Evolutionary conservation across 2,888 invertebrate genomes (phyloP).

Genomic region (Leucophenga montana): DNA sequence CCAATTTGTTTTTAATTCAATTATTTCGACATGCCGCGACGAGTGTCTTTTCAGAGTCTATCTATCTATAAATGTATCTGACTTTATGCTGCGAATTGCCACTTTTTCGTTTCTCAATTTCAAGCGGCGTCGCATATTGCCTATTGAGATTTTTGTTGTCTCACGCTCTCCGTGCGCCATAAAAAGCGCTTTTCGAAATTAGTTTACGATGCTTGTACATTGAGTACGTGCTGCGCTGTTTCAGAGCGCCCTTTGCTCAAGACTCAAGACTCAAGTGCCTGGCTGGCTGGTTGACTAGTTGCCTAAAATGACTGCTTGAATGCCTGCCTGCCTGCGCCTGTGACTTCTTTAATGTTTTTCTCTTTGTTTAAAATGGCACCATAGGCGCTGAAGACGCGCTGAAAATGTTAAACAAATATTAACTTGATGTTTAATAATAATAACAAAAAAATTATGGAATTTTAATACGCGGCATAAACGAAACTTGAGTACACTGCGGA

Average conservation of each 20-base stretch:
- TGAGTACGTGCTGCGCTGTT: constrained; percentile 2
- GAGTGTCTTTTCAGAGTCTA: too few relatives aligned
- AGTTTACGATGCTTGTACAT: constrained; percentile 7
- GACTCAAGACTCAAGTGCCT: too few relatives aligned
- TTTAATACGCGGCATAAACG: too few relatives aligned
- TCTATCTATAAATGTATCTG: too few relatives aligned
- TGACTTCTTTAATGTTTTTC: not conserved
- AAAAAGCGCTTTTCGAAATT: constrained; percentile 11
- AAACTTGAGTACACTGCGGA: too few relatives aligned
- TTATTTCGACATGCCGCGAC: constrained; percentile 22
- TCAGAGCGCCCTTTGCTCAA: too few relatives aligned
- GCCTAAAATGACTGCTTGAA: too few relatives aligned
- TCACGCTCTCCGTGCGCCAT: constrained; percentile 7
- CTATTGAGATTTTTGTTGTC: not conserved
- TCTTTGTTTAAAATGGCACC: constrained; percentile 6
- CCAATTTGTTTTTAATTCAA: constrained; percentile 37
- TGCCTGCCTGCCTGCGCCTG: too few relatives aligned
- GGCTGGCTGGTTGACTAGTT: too few relatives aligned
- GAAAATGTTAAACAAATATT: constrained; percentile 15
- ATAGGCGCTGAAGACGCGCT: constrained; percentile 5
- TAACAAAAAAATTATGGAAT: constrained; percentile 8
- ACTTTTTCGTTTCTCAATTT: constrained; percentile 14
- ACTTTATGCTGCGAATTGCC: too few relatives aligned
- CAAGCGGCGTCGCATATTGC: constrained; percentile 17
- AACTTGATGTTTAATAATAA: constrained; percentile 18